phyloP scores from a whole-genome alignment of 1,140 invertebrate genomes.

The Zophobas morio region DNA sequence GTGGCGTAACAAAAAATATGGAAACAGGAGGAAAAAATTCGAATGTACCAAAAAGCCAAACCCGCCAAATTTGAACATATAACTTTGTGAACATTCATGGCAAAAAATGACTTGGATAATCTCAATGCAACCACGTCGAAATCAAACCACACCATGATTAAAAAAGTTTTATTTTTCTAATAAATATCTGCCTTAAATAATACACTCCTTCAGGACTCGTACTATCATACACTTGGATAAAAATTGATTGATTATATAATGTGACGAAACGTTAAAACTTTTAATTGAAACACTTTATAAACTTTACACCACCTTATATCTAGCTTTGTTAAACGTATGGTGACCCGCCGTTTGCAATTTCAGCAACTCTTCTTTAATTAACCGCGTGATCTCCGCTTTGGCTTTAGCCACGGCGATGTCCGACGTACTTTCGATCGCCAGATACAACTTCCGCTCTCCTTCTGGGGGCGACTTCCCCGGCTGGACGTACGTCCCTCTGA shows the following conservation, averaged over 20 bases:
- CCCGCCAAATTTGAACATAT: too few species aligned
- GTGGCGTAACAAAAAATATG: too few species aligned
- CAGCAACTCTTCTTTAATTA: conserved; percentile 97
- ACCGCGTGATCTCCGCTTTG: conserved; percentile 96
- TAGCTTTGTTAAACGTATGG: conserved; percentile 90
- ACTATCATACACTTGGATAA: conserved; percentile 6
- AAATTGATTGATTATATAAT: neutral
- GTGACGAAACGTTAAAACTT: conserved; percentile 3
- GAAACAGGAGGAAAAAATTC: too few species aligned
- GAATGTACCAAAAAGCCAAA: too few species aligned
- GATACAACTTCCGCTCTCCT: conserved; percentile 96
- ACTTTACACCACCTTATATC: conserved; percentile 94
- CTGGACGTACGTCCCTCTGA: conserved; percentile 96
- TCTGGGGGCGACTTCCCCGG: conserved; percentile 92
- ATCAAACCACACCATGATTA: neutral
- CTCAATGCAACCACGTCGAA: too few species aligned
- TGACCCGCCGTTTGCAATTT: conserved; percentile 91
- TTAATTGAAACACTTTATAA: neutral
- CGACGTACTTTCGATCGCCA: conserved; percentile 99
- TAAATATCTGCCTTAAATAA: conserved; percentile 18
- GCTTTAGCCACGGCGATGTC: conserved; percentile 98
- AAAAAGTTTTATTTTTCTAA: conserved; percentile 32
- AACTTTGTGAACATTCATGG: too few species aligned
- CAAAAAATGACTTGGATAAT: too few species aligned
- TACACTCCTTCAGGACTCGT: conserved; percentile 1